Conservation (phyloP, 2,797 vertebrate genomes). For the Diglossa cyanea region DNA sequence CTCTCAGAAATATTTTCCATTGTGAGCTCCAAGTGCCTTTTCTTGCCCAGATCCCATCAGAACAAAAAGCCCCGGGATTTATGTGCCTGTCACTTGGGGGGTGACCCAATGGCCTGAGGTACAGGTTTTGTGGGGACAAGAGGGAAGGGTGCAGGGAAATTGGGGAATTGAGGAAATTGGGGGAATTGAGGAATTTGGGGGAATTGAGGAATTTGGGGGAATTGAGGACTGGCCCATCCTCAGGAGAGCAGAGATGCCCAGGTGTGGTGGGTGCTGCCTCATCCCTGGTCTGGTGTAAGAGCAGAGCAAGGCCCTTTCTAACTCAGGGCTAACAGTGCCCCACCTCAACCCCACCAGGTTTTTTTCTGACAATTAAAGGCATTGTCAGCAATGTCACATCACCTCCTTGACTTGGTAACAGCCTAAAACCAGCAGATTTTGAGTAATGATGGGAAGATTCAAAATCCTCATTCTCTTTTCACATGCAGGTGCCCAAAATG, state of each 20-base stretch:
- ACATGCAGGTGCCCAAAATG: neutral
- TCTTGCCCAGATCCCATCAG: constrained; percentile 57
- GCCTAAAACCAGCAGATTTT: neutral
- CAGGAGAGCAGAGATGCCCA: neutral
- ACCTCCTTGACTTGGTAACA: rapidly evolving
- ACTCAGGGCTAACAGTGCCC: neutral
- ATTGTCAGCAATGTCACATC: neutral
- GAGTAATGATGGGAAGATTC: neutral
- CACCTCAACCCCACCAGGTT: neutral
- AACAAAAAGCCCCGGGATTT: constrained; percentile 9
- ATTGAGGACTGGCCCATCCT: neutral
- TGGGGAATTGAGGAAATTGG: neutral
- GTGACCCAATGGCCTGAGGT: neutral
- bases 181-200: neutral
- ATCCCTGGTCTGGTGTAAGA: neutral
- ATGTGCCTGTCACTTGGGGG: neutral
- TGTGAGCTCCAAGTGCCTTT: constrained; percentile 1
- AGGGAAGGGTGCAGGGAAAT: neutral
- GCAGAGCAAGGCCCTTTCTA: neutral
- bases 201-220: neutral
- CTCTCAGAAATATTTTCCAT: constrained; percentile 46
- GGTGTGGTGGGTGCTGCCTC: neutral
- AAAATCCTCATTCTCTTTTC: neutral
- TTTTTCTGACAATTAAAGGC: neutral
- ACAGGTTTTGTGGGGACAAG: neutral